Percentiles rank a stretch among this genome's conserved stretches.
Evolutionary conservation across 2,888 invertebrate genomes (phyloP).

Genomic region (Ectropis crepuscularia): DNA sequence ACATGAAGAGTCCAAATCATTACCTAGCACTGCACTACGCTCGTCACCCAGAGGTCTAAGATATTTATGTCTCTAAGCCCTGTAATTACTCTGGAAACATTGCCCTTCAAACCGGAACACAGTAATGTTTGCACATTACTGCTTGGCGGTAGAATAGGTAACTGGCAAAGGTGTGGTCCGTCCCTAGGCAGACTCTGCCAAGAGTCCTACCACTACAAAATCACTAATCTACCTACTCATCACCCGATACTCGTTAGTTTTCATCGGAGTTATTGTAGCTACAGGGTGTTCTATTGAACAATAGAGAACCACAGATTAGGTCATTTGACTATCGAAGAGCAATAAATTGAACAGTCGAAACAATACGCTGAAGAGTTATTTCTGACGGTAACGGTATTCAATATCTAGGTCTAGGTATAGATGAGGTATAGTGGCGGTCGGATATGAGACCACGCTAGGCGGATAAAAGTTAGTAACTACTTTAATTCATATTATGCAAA

Average conservation of each 20-base stretch:
- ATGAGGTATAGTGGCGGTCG: conserved; percentile 1
- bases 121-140: no score
- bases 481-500: no score
- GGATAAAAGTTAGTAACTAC: neutral
- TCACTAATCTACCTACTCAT: neutral
- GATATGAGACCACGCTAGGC: neutral
- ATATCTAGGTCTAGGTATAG: conserved; percentile 20
- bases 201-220: no score
- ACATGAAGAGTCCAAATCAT: no score
- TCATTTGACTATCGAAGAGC: conserved; percentile 49
- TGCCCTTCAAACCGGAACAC: no score
- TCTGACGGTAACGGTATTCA: conserved; percentile 36
- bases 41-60: no score
- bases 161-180: no score
- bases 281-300: conserved; percentile 13
- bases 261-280: neutral
- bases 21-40: no score
- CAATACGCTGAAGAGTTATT: conserved; percentile 46
- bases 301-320: conserved; percentile 47
- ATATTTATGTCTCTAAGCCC: no score
- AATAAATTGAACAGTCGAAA: conserved; percentile 57
- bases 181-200: no score
- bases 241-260: neutral
- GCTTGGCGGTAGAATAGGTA: no score
- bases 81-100: no score